Conservation (phyloP, 2,113 vertebrate species). For the Pelecanus crispus region DNA sequence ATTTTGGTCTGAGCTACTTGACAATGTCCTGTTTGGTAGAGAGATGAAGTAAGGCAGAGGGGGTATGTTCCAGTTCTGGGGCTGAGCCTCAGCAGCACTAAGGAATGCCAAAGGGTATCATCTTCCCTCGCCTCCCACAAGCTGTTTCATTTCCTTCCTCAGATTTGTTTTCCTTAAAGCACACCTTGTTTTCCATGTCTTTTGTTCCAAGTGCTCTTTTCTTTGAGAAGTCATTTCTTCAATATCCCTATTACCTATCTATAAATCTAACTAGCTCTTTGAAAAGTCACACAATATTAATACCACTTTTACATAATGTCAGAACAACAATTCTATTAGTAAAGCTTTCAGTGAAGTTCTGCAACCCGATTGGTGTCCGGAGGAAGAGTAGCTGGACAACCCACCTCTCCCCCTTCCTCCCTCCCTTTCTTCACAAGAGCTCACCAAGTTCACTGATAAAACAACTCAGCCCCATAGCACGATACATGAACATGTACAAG, state of each 20-base stretch:
- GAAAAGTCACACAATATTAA: constrained; percentile 72
- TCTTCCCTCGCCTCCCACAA: constrained; percentile 18
- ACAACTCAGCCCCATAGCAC: constrained; percentile 34
- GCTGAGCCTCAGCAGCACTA: constrained; percentile 59
- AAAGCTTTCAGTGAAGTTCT: constrained; percentile 73
- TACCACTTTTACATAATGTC: constrained; percentile 71
- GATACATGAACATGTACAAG: constrained; percentile 12
- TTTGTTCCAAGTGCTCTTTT: constrained; percentile 73
- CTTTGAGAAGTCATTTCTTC: constrained; percentile 72
- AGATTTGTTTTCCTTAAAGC: constrained; percentile 49
- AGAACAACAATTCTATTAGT: constrained; percentile 67
- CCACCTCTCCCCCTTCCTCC: constrained; percentile 12
- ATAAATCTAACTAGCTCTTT: constrained; percentile 68
- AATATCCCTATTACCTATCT: constrained; percentile 65
- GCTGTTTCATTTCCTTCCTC: constrained; percentile 66
- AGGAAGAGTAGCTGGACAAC: constrained; percentile 43
- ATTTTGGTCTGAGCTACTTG: constrained; percentile 57
- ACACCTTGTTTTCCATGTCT: constrained; percentile 58
- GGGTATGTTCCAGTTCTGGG: constrained; percentile 57
- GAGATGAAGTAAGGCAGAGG: constrained; percentile 67
- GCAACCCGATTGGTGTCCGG: constrained; percentile 39
- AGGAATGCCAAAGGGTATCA: background rate
- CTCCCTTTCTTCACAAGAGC: constrained; percentile 42
- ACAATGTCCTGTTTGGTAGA: constrained; percentile 60
- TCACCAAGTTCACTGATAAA: constrained; percentile 42